phyloP scores from a whole-genome alignment of 2,888 invertebrate species.

The Tethea ocularis region DNA sequence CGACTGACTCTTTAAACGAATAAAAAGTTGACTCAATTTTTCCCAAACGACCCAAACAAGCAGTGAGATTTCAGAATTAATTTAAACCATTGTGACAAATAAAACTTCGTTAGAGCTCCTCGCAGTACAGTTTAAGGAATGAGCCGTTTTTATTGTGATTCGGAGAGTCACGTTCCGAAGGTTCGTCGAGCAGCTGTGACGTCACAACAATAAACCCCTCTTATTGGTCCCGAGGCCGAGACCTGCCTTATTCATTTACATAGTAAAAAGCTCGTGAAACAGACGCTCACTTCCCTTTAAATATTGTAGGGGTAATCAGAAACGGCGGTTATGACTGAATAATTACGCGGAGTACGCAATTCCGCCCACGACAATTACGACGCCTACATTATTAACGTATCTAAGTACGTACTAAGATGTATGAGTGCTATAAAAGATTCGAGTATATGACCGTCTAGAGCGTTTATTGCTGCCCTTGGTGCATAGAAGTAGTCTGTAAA shows the following conservation, averaged over 20 bases:
- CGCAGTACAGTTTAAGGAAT: not conserved
- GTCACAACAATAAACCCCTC: conserved; percentile 1
- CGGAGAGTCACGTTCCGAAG: not conserved
- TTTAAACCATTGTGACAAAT: not conserved
- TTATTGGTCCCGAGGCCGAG: not conserved
- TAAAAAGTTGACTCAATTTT: not conserved
- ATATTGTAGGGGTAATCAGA: not conserved
- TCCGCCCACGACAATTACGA: not conserved
- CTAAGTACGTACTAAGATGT: not conserved
- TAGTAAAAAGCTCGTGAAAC: conserved; percentile 3
- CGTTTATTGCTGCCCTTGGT: not conserved
- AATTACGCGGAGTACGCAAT: not conserved
- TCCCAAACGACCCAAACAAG: not conserved
- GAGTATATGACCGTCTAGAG: not conserved
- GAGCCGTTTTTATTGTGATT: not conserved
- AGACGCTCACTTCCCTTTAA: not conserved
- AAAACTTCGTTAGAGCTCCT: not conserved
- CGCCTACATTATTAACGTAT: not conserved
- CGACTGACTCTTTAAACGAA: not conserved
- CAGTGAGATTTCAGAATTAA: not conserved
- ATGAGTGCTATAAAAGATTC: not conserved
- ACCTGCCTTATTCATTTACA: not conserved
- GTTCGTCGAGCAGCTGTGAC: not conserved
- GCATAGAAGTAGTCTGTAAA: not conserved
- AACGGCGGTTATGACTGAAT: not conserved